These are phyloP conservation scores for Dryas iulia DNA, from an alignment of 1,140 invertebrate genomes.

Conservation along the genomic window DNA sequence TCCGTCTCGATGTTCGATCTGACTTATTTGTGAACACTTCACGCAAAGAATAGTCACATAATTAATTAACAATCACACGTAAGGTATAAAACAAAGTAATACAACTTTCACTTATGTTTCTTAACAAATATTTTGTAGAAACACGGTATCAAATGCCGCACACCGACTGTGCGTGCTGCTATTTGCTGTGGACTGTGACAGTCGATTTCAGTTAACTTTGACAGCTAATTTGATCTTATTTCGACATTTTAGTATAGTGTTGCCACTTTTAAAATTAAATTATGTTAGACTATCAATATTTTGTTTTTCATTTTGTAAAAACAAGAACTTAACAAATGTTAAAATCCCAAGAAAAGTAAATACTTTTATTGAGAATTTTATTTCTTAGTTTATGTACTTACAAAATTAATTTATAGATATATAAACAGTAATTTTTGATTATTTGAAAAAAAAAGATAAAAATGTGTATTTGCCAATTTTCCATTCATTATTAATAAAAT, in stretches of 20 bases:
- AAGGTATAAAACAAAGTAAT: not conserved
- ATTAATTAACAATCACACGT: conserved; percentile 9
- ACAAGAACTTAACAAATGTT: too few species aligned
- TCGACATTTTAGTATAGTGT: conserved; percentile 1
- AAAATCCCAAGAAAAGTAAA: too few species aligned
- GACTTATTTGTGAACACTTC: conserved; percentile 12
- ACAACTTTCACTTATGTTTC: conserved; percentile 41
- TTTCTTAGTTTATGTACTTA: too few species aligned
- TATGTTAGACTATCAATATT: too few species aligned
- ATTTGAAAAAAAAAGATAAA: too few species aligned
- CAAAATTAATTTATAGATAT: too few species aligned
- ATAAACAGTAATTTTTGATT: too few species aligned
- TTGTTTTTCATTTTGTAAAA: too few species aligned
- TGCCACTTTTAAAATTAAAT: not conserved
- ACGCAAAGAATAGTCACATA: conserved; percentile 12
- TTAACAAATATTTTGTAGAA: conserved; percentile 31
- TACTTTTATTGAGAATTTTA: too few species aligned
- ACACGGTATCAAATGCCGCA: conserved; percentile 11
- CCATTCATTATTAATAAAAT: too few species aligned
- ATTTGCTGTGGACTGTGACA: not conserved
- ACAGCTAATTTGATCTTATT: conserved; percentile 7
- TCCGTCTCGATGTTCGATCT: conserved; percentile 27
- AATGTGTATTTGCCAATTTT: too few species aligned
- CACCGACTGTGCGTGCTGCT: not conserved
- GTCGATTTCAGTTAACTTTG: conserved; percentile 8